These are phyloP conservation scores for Cliona cf. orientalis DNA, from an alignment of 37 sponge, comb jelly and placozoan species.

Conservation along the genomic window DNA sequence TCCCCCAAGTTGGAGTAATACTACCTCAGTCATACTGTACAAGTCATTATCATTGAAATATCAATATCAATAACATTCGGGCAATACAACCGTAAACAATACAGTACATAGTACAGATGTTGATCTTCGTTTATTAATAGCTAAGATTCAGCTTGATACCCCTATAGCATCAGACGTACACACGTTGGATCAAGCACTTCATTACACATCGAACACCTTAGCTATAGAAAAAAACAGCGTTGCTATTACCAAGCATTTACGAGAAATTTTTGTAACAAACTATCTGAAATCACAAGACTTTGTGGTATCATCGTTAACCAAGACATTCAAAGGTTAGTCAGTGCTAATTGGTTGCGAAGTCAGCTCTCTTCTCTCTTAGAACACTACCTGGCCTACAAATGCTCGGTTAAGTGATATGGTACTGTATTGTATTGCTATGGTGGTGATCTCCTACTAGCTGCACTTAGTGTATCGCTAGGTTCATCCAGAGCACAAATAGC, in stretches of 20 bases:
- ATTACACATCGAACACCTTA: background rate
- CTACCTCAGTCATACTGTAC: too few species aligned
- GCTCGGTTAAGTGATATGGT: constrained; percentile 10
- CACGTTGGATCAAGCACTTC: constrained; percentile 2
- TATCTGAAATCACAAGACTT: background rate
- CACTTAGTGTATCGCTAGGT: constrained; percentile 19
- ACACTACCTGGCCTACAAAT: constrained; percentile 21
- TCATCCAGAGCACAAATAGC: background rate
- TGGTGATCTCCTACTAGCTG: constrained; percentile 26
- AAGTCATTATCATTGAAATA: too few species aligned
- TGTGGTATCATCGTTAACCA: background rate
- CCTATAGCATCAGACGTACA: background rate
- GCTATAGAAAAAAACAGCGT: constrained; percentile 27
- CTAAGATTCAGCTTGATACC: background rate
- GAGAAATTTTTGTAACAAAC: background rate
- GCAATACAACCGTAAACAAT: background rate
- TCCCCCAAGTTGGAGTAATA: too few species aligned
- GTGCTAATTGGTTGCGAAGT: constrained; percentile 26
- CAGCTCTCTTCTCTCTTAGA: constrained; percentile 20
- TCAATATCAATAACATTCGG: too few species aligned
- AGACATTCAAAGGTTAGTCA: background rate
- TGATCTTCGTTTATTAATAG: constrained; percentile 1
- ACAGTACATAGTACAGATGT: constrained; percentile 14
- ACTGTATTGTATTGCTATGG: constrained; percentile 19
- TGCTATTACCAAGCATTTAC: constrained; percentile 15